phyloP scores from a whole-genome alignment of 2,113 vertebrate genomes.

The Peucedramus taeniatus region DNA sequence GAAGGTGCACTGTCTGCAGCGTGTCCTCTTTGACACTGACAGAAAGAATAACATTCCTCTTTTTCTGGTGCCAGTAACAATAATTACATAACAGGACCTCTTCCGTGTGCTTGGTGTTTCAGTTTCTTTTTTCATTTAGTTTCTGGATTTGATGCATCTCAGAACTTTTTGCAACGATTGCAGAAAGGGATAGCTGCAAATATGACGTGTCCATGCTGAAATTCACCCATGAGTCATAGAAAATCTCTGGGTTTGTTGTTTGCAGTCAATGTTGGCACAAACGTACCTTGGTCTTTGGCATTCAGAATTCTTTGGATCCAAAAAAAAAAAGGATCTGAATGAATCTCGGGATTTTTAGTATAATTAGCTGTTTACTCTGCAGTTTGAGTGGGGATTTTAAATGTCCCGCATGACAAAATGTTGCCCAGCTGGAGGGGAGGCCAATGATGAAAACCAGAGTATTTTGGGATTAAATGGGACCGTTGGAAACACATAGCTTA shows the following conservation, averaged over 20 bases:
- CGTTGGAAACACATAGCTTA: background rate
- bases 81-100: background rate
- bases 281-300: accelerated
- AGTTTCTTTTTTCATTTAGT: background rate
- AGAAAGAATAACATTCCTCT: background rate
- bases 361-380: background rate
- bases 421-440: background rate
- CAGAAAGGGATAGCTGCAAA: background rate
- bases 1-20: background rate
- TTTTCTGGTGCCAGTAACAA: background rate
- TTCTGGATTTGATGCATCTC: background rate
- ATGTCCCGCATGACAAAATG: background rate
- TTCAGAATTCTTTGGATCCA: background rate
- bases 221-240: background rate
- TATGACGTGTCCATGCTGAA: background rate
- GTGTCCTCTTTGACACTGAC: background rate
- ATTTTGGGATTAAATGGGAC: background rate
- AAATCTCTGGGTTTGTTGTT: background rate
- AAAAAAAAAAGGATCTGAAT: background rate
- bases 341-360: background rate
- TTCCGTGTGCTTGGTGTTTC: background rate
- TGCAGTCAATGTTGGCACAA: background rate
- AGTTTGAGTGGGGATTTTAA: background rate
- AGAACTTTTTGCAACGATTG: background rate
- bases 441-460: background rate